Conservation (phyloP, 2,113 vertebrate species). For the Notarius quadriscutis region DNA sequence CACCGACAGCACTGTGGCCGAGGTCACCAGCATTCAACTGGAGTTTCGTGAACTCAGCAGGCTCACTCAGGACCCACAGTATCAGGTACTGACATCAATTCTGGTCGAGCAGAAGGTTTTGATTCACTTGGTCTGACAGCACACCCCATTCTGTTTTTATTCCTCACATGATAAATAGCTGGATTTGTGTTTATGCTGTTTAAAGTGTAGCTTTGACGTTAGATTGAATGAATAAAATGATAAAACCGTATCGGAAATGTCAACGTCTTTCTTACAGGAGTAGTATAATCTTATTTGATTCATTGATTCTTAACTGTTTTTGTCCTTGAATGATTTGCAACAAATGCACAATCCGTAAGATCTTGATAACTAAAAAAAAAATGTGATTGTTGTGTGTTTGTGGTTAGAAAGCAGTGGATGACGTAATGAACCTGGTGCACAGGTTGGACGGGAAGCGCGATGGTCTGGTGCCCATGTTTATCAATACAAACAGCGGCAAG, state of each 20-base stretch:
- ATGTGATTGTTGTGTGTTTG: not conserved
- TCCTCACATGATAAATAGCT: not conserved
- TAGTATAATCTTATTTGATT: not conserved
- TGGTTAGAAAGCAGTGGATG: slow-evolving; percentile 83
- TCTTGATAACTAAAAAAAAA: not conserved
- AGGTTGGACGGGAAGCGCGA: slow-evolving; percentile 87
- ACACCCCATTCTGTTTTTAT: not conserved
- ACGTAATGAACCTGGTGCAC: slow-evolving; percentile 85
- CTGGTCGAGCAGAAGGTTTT: not conserved
- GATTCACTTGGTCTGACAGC: not conserved
- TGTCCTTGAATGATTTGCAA: not conserved
- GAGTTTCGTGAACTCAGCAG: slow-evolving; percentile 93
- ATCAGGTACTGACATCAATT: slow-evolving; percentile 73
- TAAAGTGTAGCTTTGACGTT: not conserved
- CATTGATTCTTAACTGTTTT: not conserved
- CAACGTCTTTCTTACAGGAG: not conserved
- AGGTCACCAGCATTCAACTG: slow-evolving; percentile 96
- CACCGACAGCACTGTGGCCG: slow-evolving; percentile 91
- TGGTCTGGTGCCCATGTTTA: slow-evolving; percentile 98
- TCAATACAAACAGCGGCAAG: slow-evolving; percentile 92
- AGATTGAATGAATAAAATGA: not conserved
- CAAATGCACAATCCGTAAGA: not conserved
- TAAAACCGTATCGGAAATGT: not conserved
- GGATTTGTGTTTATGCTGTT: not conserved
- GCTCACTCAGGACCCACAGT: slow-evolving; percentile 83